Percentiles rank a stretch among this genome's conserved stretches.
phyloP scores from a whole-genome alignment of 1,140 invertebrate genomes.

The Drosophila obscura region DNA sequence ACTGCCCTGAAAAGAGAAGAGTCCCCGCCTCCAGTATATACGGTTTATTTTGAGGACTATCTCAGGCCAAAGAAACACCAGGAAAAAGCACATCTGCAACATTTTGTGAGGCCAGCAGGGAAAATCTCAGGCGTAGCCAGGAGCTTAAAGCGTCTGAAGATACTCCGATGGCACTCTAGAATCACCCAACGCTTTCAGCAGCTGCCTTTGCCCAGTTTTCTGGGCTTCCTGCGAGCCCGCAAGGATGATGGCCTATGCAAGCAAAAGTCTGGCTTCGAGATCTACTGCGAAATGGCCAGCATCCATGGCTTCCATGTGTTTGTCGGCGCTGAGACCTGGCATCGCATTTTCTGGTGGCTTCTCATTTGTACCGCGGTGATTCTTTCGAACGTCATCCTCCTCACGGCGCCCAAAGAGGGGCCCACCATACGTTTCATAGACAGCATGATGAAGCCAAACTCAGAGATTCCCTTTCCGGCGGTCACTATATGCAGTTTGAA shows the following conservation, averaged over 20 bases:
- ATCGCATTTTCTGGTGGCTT: conserved; percentile 84
- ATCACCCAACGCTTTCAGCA: conserved; percentile 20
- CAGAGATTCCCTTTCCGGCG: conserved; percentile 87
- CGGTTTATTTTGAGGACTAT: conserved; percentile 64
- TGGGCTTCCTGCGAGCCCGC: conserved; percentile 61
- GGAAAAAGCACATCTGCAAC: conserved; percentile 42
- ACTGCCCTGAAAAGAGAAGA: background rate
- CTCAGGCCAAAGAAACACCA: conserved; percentile 42
- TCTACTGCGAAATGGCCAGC: conserved; percentile 84
- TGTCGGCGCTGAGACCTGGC: conserved; percentile 67
- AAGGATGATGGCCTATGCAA: conserved; percentile 74
- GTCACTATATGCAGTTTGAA: conserved; percentile 87
- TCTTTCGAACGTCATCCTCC: conserved; percentile 80
- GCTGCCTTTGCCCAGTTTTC: conserved; percentile 53
- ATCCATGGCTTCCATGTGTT: conserved; percentile 79
- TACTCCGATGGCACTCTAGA: conserved; percentile 30
- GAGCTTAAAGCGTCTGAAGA: conserved; percentile 34
- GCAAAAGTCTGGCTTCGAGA: conserved; percentile 70
- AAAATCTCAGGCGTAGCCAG: background rate
- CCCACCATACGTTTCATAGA: conserved; percentile 85
- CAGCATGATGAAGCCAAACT: conserved; percentile 85
- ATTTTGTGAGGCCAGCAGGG: conserved; percentile 18
- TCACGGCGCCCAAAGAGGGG: conserved; percentile 77
- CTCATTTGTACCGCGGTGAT: conserved; percentile 82
- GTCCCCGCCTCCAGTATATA: conserved; percentile 31